Evolutionary conservation across 1,140 invertebrate genomes (phyloP).

Genomic region (Mizuhopecten yessoensis): DNA sequence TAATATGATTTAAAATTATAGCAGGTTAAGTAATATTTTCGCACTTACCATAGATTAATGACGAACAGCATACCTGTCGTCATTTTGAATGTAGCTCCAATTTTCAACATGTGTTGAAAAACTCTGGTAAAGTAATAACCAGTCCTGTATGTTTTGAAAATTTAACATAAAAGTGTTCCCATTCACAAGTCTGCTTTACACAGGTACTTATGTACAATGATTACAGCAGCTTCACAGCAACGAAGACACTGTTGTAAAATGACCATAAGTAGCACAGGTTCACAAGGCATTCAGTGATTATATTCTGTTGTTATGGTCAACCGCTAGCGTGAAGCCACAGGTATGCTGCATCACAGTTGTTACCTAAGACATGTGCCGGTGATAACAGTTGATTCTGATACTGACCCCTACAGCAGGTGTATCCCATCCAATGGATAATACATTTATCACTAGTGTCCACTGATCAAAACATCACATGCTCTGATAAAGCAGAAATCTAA

Average conservation of each 20-base stretch:
- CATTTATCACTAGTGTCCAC: not conserved
- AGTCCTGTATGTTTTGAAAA: not conserved
- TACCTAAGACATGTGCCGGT: not conserved
- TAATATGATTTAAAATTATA: no score
- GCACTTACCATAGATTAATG: slow-evolving; percentile 71
- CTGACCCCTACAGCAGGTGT: not conserved
- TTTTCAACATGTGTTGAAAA: slow-evolving; percentile 50
- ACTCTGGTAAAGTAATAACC: not conserved
- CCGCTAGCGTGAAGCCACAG: not conserved
- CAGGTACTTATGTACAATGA: not conserved
- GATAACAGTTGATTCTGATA: not conserved
- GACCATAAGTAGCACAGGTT: not conserved
- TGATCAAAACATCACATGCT: not conserved
- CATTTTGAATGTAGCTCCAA: slow-evolving; percentile 60
- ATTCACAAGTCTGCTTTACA: not conserved
- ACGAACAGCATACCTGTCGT: slow-evolving; percentile 72
- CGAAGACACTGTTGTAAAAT: no score
- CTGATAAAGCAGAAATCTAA: not conserved
- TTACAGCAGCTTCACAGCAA: not conserved
- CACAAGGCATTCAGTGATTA: not conserved
- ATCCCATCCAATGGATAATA: not conserved
- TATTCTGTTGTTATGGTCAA: not conserved
- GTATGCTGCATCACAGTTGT: slow-evolving; percentile 1
- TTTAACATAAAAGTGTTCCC: not conserved
- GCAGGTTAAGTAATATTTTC: not conserved